Percentiles rank a stretch among this genome's conserved stretches.
phyloP scores from a whole-genome alignment of 2,113 vertebrate genomes.

The Microtus pennsylvanicus region DNA sequence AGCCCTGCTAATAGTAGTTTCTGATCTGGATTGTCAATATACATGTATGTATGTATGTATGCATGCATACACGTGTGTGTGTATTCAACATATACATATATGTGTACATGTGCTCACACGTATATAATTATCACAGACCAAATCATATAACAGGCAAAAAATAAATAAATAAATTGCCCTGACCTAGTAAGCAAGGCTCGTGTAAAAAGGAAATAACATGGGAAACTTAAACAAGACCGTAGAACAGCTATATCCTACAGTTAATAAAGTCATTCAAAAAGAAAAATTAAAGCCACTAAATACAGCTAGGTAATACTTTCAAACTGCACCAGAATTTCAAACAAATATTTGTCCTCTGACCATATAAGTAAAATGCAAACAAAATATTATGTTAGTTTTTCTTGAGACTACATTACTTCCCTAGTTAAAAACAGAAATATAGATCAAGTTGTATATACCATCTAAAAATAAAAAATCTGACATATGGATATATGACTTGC shows the following conservation, averaged over 20 bases:
- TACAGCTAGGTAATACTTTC: conserved; percentile 43
- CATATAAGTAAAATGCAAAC: conserved; percentile 35
- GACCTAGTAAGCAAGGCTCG: not conserved
- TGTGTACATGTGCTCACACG: not conserved
- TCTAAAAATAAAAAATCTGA: conserved; percentile 58
- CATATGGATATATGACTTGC: not conserved
- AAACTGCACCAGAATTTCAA: conserved; percentile 49
- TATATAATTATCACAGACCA: not conserved
- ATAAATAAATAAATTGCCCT: not conserved
- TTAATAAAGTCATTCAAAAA: conserved; percentile 21
- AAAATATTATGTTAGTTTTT: conserved; percentile 34
- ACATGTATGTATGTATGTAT: not conserved
- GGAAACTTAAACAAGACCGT: not conserved
- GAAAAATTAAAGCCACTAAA: conserved; percentile 49
- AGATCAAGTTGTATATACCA: conserved; percentile 49
- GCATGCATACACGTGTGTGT: not conserved
- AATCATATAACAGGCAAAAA: not conserved
- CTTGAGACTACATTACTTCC: conserved; percentile 14
- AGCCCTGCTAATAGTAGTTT: not conserved
- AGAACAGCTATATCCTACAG: not conserved
- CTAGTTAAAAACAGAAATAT: conserved; percentile 53
- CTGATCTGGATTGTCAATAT: not conserved
- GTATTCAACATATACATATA: not conserved
- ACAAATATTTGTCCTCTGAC: conserved; percentile 39
- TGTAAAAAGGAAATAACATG: not conserved